Evolutionary conservation across 1,140 invertebrate genomes (phyloP).

Genomic region (Diabrotica undecimpunctata): DNA sequence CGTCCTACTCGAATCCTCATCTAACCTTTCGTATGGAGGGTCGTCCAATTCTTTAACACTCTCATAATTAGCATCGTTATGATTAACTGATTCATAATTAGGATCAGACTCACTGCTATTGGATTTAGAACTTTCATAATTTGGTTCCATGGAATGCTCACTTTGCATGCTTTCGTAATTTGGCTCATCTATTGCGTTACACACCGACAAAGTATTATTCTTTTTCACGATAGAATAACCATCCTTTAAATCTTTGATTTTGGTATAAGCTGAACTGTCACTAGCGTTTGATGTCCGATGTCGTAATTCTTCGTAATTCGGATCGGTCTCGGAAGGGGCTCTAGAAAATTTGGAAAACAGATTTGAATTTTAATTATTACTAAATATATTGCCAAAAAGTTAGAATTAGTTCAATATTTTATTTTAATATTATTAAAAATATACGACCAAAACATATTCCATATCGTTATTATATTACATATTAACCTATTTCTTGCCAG

Average conservation of each 20-base stretch:
- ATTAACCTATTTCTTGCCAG: too few species aligned
- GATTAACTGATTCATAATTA: conserved; percentile 52
- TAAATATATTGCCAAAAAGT: too few species aligned
- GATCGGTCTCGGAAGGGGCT: conserved; percentile 56
- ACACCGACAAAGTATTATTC: conserved; percentile 31
- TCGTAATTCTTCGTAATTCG: conserved; percentile 68
- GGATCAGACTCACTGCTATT: conserved; percentile 63
- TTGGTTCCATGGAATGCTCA: conserved; percentile 48
- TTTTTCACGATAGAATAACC: conserved; percentile 57
- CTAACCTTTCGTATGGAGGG: conserved; percentile 53
- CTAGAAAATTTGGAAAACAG: too few species aligned
- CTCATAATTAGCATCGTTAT: conserved; percentile 49
- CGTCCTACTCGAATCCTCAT: conserved; percentile 45
- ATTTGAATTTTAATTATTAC: too few species aligned
- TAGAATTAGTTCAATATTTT: too few species aligned
- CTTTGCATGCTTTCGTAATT: conserved; percentile 71
- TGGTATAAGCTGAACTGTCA: conserved; percentile 47
- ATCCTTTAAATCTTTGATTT: conserved; percentile 39
- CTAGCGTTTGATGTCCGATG: conserved; percentile 42
- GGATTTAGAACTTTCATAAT: conserved; percentile 56
- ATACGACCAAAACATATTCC: too few species aligned
- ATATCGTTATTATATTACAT: too few species aligned
- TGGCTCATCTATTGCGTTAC: conserved; percentile 46
- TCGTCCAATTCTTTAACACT: conserved; percentile 58
- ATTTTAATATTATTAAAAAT: too few species aligned